Evolutionary conservation across 1,140 invertebrate genomes (phyloP).

Genomic region (Psilanteris sp.): DNA sequence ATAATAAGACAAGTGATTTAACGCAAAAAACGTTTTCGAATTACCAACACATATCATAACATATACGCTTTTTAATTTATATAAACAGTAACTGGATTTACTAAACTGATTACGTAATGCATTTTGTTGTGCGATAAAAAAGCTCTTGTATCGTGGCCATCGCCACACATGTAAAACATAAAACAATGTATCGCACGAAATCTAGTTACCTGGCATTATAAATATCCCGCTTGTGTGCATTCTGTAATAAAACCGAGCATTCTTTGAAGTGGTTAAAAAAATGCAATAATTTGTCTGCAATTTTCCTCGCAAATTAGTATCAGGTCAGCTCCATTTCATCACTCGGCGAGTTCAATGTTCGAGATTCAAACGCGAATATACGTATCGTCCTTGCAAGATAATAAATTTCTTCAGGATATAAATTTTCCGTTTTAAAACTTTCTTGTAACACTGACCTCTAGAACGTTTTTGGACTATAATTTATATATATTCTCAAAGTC

Average conservation of each 20-base stretch:
- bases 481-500: background rate
- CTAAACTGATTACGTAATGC: background rate
- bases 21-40: conserved; percentile 27
- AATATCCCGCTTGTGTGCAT: too few relatives aligned
- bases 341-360: conserved; percentile 44
- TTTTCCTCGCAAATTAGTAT: conserved; percentile 40
- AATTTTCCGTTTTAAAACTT: conserved; percentile 21
- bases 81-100: conserved; percentile 24
- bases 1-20: conserved; percentile 24
- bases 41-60: conserved; percentile 7
- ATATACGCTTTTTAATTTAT: conserved; percentile 27
- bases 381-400: conserved; percentile 36
- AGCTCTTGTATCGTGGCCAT: too few relatives aligned
- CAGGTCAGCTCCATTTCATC: conserved; percentile 35
- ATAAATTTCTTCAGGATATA: conserved; percentile 29
- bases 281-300: conserved; percentile 33
- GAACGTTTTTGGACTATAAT: conserved; percentile 3
- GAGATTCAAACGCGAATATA: conserved; percentile 23
- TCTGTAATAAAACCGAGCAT: too few relatives aligned
- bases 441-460: conserved; percentile 40
- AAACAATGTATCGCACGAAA: too few relatives aligned
- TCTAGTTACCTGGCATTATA: too few relatives aligned
- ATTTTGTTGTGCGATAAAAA: background rate
- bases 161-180: too few relatives aligned
- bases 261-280: too few relatives aligned